Conservation (phyloP, 2,797 vertebrate genomes). For the Diplodus puntazzo region DNA sequence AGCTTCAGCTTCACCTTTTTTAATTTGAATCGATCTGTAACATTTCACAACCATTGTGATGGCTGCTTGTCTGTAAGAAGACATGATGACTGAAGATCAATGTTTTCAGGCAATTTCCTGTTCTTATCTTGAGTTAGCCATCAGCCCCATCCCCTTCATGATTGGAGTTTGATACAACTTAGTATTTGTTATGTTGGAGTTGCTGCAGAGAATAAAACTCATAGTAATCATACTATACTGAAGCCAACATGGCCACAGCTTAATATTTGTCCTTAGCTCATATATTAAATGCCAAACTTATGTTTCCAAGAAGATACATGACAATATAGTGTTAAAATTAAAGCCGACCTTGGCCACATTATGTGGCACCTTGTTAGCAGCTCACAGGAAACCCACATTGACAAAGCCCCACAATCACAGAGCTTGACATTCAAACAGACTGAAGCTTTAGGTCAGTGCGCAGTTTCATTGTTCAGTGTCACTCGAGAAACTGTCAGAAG, state of each 20-base stretch:
- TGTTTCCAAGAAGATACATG: neutral
- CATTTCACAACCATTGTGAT: neutral
- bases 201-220: neutral
- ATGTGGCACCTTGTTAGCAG: neutral
- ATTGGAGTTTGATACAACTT: neutral
- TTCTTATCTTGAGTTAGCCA: conserved; percentile 24
- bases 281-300: neutral
- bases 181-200: neutral
- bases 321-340: neutral
- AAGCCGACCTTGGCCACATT: neutral
- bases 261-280: neutral
- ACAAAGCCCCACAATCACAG: neutral
- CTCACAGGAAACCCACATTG: conserved; percentile 41
- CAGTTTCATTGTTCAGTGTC: neutral
- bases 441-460: neutral
- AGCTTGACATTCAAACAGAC: neutral
- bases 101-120: conserved; percentile 38
- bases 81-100: neutral
- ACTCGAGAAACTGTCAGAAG: neutral
- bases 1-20: neutral
- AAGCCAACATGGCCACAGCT: neutral
- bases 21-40: conserved; percentile 7
- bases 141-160: neutral
- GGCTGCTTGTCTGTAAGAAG: neutral
- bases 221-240: neutral